These are phyloP conservation scores for Ceuthmochares aereus DNA, from an alignment of 2,113 vertebrate genomes.

Conservation along the genomic window DNA sequence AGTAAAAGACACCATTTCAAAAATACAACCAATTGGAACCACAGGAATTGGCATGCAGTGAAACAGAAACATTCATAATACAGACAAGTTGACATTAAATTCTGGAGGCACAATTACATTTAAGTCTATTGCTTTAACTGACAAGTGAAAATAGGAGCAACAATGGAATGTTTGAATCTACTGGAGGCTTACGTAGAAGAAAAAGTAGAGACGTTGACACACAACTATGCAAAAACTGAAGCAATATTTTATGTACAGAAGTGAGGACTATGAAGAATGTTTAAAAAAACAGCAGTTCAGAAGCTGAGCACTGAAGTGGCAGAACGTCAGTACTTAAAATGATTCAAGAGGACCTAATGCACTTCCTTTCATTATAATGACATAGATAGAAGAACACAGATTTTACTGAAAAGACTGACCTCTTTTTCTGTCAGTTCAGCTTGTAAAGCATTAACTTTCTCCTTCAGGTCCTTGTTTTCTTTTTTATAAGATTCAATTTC, in stretches of 20 bases:
- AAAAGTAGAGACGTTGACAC: not conserved
- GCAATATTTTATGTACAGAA: not conserved
- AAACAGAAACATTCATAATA: not conserved
- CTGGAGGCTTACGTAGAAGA: not conserved
- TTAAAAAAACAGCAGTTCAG: slow-evolving; percentile 6
- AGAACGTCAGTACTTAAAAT: not conserved
- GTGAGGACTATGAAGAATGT: not conserved
- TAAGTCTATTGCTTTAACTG: not conserved
- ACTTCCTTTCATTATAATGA: not conserved
- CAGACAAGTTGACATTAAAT: not conserved
- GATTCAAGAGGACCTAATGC: not conserved
- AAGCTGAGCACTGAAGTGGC: not conserved
- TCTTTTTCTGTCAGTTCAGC: slow-evolving; percentile 97
- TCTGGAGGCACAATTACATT: not conserved
- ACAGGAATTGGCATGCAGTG: not conserved
- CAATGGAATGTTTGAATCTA: not conserved
- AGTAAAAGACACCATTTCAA: not conserved
- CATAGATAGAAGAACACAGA: not conserved
- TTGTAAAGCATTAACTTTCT: slow-evolving; percentile 88
- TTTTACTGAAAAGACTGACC: slow-evolving; percentile 79
- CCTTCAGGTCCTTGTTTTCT: slow-evolving; percentile 95
- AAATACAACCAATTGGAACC: not conserved
- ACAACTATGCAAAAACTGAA: not conserved
- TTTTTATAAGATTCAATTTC: slow-evolving; percentile 91
- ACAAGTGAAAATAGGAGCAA: not conserved